These are phyloP conservation scores for Orussus abietinus DNA, from an alignment of 1,140 invertebrate species.

Conservation along the genomic window DNA sequence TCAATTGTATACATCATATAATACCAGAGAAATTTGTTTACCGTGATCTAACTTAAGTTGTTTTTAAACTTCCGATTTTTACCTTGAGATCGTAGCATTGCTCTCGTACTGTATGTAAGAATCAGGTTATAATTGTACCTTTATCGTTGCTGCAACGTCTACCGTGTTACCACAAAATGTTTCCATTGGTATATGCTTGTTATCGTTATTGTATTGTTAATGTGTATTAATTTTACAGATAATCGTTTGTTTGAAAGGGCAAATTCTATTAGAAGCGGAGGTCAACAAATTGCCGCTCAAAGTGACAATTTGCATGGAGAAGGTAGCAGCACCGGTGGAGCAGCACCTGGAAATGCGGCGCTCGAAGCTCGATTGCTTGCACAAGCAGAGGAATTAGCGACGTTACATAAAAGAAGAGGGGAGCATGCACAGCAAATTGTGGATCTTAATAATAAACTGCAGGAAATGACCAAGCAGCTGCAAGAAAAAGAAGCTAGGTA, in stretches of 20 bases:
- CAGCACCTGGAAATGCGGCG: conserved; percentile 44
- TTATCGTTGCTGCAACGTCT: no score
- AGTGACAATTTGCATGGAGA: conserved; percentile 75
- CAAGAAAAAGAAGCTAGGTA: conserved; percentile 72
- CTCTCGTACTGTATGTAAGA: no score
- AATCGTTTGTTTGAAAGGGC: conserved; percentile 82
- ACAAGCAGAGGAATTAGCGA: conserved; percentile 90
- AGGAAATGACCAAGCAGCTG: conserved; percentile 79
- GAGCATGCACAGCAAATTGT: conserved; percentile 93
- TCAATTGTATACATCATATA: no score
- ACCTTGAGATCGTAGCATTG: no score
- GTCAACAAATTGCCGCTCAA: conserved; percentile 76
- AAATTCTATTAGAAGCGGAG: conserved; percentile 73
- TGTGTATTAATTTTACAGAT: conserved; percentile 61
- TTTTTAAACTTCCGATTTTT: no score
- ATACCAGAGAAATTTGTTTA: no score
- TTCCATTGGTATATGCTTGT: no score
- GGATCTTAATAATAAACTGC: conserved; percentile 79
- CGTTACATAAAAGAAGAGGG: conserved; percentile 80
- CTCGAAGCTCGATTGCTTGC: conserved; percentile 81
- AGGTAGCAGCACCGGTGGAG: conserved; percentile 45
- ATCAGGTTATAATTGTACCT: no score
- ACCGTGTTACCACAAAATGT: no score
- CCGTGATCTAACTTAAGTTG: no score
- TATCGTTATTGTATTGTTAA: conserved; percentile 1